Base-by-base conservation (phyloP, 2,797 vertebrate genomes). In the Spheniscus humboldti region DNA sequence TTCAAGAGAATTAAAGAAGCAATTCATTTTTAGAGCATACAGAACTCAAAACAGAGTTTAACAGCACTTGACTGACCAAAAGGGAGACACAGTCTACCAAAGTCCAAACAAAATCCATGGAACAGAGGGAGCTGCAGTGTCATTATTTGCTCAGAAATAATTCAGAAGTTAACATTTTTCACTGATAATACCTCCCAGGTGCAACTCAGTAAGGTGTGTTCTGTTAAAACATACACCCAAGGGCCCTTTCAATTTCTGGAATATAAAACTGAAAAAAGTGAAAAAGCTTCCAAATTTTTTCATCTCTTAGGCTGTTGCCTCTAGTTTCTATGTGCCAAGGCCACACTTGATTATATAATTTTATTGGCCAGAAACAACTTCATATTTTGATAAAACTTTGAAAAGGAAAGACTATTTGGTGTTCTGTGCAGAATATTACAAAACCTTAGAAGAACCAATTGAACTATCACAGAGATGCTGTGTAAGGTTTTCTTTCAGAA, bases 121-220 rank as follows among this genome's bases (percentile, higher is more conserved):
- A 86, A 86, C 73, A 92, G 72, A 93, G 63, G 22, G 13, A 91
- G n/a, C 55, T 95, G 64, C 80, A n/a, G 48, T 80, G 39, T 94
- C 88, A 94, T 79, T 90, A 94, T 94, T 92, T 92, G 59, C 75
- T 94, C 50, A 90, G 60, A 92, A 96, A 96, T 95, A 96, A 92
- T 91, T 95, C 71, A 93, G 82, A 95, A 95, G 53, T 90, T 92
- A 96, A 94, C 20, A 79, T 96, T 96, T 95, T 96, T 94, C 48
- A 81, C 71, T 63, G 35, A 91, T 68, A 94, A 23, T 78, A 37
- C 35, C 30, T 97, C 84, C 63, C 77, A 92, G 74, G 64, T 85
- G 56, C 59, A 78, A 86, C 27, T 85, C 69, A 73, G 59, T 45
- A 76, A 75, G 53, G 23, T 83, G 6, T 4, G 17, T 90, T 88